phyloP scores from a whole-genome alignment of 2,888 invertebrate species.

The Spodoptera exigua region DNA sequence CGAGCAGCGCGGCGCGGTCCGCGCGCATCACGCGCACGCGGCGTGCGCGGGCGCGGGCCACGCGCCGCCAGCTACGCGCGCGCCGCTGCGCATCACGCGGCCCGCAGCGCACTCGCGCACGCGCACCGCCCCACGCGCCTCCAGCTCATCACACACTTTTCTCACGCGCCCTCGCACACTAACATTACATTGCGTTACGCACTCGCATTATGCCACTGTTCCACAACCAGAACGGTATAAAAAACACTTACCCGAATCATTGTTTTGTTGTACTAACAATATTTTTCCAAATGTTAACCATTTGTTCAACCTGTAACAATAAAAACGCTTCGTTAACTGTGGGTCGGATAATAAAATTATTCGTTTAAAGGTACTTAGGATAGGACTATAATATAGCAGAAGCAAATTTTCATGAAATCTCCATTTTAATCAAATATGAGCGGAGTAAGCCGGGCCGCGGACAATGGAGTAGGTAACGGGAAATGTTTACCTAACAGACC shows the following conservation, averaged over 20 bases:
- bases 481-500: constrained; percentile 76
- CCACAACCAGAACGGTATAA: constrained; percentile 32
- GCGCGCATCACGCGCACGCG: constrained; percentile 86
- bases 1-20: constrained; percentile 87
- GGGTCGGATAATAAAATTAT: constrained; percentile 37
- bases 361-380: constrained; percentile 44
- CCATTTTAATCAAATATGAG: constrained; percentile 71
- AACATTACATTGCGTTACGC: constrained; percentile 57
- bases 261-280: constrained; percentile 63
- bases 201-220: constrained; percentile 35
- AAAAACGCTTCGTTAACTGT: constrained; percentile 21
- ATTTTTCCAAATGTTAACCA: constrained; percentile 65
- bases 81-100: constrained; percentile 76
- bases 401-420: constrained; percentile 60
- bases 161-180: constrained; percentile 79
- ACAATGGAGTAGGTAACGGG: constrained; percentile 73
- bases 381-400: constrained; percentile 34
- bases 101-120: constrained; percentile 67
- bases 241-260: constrained; percentile 80
- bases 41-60: constrained; percentile 74
- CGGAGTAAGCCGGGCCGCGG: constrained; percentile 61
- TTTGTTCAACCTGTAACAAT: constrained; percentile 77
- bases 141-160: constrained; percentile 76
- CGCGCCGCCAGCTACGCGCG: constrained; percentile 75
- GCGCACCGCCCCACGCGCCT: constrained; percentile 70